Conservation (phyloP, 2,888 invertebrate genomes). For the Melitaea athalia region DNA sequence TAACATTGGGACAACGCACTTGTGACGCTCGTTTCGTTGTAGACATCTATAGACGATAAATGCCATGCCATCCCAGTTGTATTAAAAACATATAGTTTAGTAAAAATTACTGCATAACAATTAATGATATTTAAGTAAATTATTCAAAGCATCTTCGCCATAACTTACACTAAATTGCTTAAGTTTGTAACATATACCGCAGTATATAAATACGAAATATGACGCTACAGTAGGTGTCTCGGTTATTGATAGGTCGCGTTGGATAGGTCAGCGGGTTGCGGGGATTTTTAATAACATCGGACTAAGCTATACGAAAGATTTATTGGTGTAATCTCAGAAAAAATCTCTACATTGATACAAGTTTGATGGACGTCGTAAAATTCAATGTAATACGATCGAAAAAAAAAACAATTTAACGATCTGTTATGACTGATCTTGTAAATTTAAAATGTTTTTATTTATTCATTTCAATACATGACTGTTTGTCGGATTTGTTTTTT, state of each 20-base stretch:
- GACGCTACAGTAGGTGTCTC: slow-evolving; percentile 58
- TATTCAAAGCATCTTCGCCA: no score
- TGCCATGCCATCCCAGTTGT: no score
- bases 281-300: slow-evolving; percentile 59
- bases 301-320: slow-evolving; percentile 31
- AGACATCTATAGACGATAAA: no score
- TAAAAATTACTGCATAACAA: no score
- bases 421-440: no score
- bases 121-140: no score
- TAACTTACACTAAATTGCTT: slow-evolving; percentile 6
- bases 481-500: no score
- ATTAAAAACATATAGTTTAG: no score
- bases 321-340: slow-evolving; percentile 25
- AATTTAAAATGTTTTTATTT: no score
- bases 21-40: no score
- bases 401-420: not conserved
- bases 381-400: not conserved
- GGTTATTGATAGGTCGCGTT: slow-evolving; percentile 64
- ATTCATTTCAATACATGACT: no score
- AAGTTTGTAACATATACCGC: slow-evolving; percentile 43
- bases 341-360: slow-evolving; percentile 17
- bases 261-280: slow-evolving; percentile 52
- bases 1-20: no score
- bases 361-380: not conserved
- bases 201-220: slow-evolving; percentile 59